A percentile compares a stretch with the other conserved stretches of the same genome.
These are phyloP conservation scores for Stigmatopora argus DNA, from an alignment of 2,113 vertebrate genomes.

Conservation along the genomic window DNA sequence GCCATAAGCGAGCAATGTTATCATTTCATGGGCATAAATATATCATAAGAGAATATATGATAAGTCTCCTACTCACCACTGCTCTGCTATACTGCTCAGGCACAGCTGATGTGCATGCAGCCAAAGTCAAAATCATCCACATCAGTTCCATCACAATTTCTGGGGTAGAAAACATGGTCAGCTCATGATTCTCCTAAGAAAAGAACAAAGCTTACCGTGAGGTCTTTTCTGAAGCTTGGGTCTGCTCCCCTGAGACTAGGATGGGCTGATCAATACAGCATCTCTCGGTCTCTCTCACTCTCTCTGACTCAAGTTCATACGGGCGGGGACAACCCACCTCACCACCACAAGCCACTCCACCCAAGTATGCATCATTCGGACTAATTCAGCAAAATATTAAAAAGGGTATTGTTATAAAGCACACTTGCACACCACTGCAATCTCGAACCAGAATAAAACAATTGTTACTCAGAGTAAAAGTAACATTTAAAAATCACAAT, in stretches of 20 bases:
- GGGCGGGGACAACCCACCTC: background rate
- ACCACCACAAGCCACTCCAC: background rate
- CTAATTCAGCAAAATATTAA: background rate
- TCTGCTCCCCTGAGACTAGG: constrained; percentile 46
- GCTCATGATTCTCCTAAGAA: background rate
- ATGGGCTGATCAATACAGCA: constrained; percentile 47
- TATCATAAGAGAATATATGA: too few species aligned
- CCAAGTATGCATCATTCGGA: background rate
- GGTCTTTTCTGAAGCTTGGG: constrained; percentile 13
- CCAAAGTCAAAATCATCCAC: constrained; percentile 28
- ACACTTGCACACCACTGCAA: background rate
- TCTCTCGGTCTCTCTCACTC: background rate
- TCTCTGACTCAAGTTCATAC: background rate
- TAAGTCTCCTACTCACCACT: constrained; percentile 57
- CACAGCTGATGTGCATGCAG: constrained; percentile 24
- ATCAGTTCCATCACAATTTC: constrained; percentile 44
- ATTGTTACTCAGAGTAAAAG: background rate
- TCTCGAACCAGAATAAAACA: background rate
- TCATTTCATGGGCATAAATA: background rate
- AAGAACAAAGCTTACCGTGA: constrained; percentile 39
- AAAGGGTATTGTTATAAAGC: background rate
- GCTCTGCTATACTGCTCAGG: constrained; percentile 60
- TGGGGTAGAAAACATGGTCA: background rate
- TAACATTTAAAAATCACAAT: too few species aligned
- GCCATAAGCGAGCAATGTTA: background rate